phyloP scores from a whole-genome alignment of 1,140 invertebrate species.

The Proales similis region DNA sequence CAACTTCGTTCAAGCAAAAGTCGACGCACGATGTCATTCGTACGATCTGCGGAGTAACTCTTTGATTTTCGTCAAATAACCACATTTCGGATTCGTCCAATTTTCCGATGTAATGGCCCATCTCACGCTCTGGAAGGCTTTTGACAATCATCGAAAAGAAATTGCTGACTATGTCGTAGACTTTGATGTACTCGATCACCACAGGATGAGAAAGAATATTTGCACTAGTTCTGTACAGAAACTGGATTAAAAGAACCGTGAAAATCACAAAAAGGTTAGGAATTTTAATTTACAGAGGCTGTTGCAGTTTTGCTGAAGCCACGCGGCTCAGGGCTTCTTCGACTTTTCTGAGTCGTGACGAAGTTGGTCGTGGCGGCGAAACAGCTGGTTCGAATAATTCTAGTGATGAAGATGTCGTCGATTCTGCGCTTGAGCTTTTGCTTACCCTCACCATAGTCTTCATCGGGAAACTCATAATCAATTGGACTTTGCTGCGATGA shows the following conservation, averaged over 20 bases:
- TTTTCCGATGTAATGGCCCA: constrained; percentile 41
- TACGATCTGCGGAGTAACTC: constrained; percentile 45
- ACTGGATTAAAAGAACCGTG: neutral
- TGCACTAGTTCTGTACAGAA: constrained; percentile 1
- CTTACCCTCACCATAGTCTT: too few relatives aligned
- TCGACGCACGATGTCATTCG: constrained; percentile 45
- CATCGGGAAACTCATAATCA: neutral
- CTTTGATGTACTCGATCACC: constrained; percentile 45
- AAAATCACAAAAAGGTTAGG: neutral
- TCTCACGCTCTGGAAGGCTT: constrained; percentile 46
- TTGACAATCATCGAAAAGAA: constrained; percentile 46
- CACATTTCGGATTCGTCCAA: constrained; percentile 43
- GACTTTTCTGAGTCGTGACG: too few relatives aligned
- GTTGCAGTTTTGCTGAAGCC: too few relatives aligned
- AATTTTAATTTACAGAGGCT: constrained; percentile 1
- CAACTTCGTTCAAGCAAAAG: constrained; percentile 11
- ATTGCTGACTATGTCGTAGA: constrained; percentile 43
- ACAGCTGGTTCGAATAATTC: too few relatives aligned
- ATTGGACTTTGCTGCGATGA: neutral
- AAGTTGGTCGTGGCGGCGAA: too few relatives aligned
- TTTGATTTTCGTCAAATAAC: constrained; percentile 42
- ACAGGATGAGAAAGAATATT: constrained; percentile 41
- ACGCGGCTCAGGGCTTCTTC: too few relatives aligned
- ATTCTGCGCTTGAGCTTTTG: too few relatives aligned
- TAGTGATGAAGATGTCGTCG: neutral